Evolutionary conservation across 2,113 vertebrate species (phyloP).

Genomic region (Silurus meridionalis): DNA sequence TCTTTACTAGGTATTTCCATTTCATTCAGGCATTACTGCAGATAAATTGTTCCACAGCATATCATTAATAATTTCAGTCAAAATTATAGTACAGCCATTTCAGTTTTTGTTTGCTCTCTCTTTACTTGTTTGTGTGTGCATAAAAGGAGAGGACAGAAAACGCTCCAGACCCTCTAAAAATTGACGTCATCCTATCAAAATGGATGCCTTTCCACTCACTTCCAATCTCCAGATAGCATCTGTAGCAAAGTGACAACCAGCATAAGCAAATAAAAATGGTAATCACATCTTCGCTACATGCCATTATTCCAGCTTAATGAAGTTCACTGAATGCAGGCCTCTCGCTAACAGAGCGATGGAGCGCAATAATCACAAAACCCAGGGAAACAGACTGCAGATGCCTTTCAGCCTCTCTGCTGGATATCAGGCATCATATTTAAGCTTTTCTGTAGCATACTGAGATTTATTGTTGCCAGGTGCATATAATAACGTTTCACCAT

Average conservation of each 20-base stretch:
- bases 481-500: neutral
- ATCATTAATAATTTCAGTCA: neutral
- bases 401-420: neutral
- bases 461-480: neutral
- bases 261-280: constrained; percentile 22
- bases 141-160: neutral
- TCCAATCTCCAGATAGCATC: constrained; percentile 25
- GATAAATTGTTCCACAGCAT: neutral
- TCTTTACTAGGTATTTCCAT: neutral
- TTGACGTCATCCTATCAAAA: neutral
- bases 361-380: neutral
- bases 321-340: constrained; percentile 6
- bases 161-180: neutral
- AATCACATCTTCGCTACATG: constrained; percentile 13
- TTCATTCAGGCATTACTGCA: neutral
- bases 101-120: neutral
- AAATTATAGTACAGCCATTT: neutral
- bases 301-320: constrained; percentile 29
- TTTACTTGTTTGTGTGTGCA: neutral
- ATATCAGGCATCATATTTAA: neutral
- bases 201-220: neutral
- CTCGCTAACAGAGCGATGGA: neutral
- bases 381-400: neutral
- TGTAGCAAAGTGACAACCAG: constrained; percentile 11
- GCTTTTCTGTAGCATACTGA: neutral